phyloP scores from a whole-genome alignment of 2,113 vertebrate genomes.

The Morphnarchus princeps region DNA sequence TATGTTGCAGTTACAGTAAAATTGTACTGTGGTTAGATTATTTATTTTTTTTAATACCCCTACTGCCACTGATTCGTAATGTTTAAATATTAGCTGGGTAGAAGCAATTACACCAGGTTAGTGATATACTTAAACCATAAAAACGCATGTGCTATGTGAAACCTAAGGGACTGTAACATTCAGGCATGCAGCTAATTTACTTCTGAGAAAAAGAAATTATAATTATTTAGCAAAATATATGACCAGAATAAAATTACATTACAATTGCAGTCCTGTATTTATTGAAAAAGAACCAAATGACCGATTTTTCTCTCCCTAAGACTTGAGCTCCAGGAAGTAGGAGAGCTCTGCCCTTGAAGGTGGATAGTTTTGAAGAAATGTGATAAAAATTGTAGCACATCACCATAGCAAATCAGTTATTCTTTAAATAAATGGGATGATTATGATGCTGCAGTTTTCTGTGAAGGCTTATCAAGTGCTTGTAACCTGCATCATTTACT shows the following conservation, averaged over 20 bases:
- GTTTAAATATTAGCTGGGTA: not conserved
- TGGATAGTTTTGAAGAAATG: not conserved
- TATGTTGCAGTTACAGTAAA: not conserved
- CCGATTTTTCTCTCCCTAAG: not conserved
- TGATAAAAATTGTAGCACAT: not conserved
- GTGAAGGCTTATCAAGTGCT: not conserved
- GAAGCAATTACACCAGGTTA: not conserved
- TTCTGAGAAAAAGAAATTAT: not conserved
- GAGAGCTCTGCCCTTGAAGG: not conserved
- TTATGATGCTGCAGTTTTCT: not conserved
- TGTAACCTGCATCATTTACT: not conserved
- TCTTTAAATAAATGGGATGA: not conserved
- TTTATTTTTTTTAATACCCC: not conserved
- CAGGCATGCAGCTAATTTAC: not conserved
- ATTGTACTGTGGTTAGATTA: not conserved
- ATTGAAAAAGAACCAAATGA: not conserved
- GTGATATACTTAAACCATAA: not conserved
- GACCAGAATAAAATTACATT: not conserved
- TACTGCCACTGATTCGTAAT: not conserved
- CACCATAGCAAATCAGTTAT: not conserved
- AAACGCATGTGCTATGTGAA: not conserved
- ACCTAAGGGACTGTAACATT: not conserved
- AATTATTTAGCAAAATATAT: not conserved
- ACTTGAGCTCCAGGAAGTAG: not conserved
- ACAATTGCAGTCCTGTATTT: not conserved